These are phyloP conservation scores for Apodemia mormo DNA, from an alignment of 2,888 invertebrate species.

Conservation along the genomic window DNA sequence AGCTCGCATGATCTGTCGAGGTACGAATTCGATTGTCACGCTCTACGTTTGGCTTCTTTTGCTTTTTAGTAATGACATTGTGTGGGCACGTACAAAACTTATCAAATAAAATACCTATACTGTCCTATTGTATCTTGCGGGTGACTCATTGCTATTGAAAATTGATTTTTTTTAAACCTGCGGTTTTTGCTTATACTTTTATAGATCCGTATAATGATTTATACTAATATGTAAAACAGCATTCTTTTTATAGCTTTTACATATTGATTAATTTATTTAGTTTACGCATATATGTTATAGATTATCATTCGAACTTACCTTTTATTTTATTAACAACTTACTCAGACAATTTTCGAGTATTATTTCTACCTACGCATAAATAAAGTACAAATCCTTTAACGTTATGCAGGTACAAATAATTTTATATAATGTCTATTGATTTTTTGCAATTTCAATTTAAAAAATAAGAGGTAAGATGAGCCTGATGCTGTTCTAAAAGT, in stretches of 20 bases:
- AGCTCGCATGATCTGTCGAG: not conserved
- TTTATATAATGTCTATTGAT: not conserved
- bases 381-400: too few relatives aligned
- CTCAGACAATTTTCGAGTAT: too few relatives aligned
- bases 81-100: not conserved
- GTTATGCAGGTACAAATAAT: too few relatives aligned
- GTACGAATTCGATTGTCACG: not conserved
- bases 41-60: conserved; percentile 1
- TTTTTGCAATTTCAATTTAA: too few relatives aligned
- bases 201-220: not conserved
- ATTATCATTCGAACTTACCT: not conserved
- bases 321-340: not conserved
- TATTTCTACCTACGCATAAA: too few relatives aligned
- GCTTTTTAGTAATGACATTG: not conserved
- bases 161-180: not conserved
- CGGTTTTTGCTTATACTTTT: not conserved
- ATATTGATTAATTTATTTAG: not conserved
- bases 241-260: not conserved
- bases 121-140: conserved; percentile 5
- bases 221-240: not conserved
- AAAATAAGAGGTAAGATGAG: too few relatives aligned
- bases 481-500: too few relatives aligned
- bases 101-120: conserved; percentile 5
- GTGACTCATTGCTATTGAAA: conserved; percentile 1
- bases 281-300: too few relatives aligned